phyloP scores from a whole-genome alignment of 1,140 invertebrate genomes.

The Eriosoma lanigerum region DNA sequence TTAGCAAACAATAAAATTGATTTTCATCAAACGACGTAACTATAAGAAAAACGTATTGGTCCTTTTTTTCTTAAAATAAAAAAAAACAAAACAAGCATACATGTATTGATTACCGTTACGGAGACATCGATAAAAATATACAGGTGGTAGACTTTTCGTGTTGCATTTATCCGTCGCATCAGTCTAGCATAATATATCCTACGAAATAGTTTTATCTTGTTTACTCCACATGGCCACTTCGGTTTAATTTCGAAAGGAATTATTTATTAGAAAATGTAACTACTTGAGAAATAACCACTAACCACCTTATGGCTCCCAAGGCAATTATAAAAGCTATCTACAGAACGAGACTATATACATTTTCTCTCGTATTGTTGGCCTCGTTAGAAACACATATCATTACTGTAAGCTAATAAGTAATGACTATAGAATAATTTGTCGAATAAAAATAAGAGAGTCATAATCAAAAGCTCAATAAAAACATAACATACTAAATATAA shows the following conservation, averaged over 20 bases:
- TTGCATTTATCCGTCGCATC: no score
- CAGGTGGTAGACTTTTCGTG: background rate
- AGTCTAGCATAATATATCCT: no score
- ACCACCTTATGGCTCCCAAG: slow-evolving; percentile 12
- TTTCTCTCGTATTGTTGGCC: background rate
- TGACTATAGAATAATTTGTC: slow-evolving; percentile 24
- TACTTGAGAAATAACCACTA: slow-evolving; percentile 7
- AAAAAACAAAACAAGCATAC: background rate
- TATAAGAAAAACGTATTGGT: no score
- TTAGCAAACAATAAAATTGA: background rate
- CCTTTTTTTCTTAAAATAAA: background rate
- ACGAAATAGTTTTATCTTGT: background rate
- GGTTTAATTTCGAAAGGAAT: background rate
- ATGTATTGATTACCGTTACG: background rate
- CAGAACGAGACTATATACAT: background rate
- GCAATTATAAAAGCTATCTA: background rate
- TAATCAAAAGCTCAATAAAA: no score
- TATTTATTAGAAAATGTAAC: slow-evolving; percentile 19
- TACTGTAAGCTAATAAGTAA: no score
- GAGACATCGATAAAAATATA: background rate
- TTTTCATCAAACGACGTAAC: background rate
- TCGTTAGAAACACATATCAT: background rate
- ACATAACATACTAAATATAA: no score
- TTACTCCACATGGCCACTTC: no score
- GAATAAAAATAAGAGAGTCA: background rate